A percentile compares a stretch with the other conserved stretches of the same genome.
Evolutionary conservation across 2,113 vertebrate species (phyloP).

Genomic region (Scomber scombrus): DNA sequence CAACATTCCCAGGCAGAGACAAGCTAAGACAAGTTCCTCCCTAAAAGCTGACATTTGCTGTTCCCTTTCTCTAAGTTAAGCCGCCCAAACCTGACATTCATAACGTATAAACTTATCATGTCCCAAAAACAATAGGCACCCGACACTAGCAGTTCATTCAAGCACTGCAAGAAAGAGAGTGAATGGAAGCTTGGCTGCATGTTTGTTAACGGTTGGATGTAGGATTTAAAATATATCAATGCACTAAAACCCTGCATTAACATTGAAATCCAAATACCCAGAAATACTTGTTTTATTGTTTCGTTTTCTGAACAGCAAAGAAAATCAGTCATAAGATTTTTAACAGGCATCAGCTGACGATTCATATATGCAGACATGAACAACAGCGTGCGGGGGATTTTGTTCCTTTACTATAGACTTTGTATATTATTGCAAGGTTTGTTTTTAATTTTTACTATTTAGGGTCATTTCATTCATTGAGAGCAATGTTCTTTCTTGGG

Average conservation of each 20-base stretch:
- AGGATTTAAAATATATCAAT: no score
- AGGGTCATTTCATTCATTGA: not conserved
- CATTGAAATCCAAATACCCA: not conserved
- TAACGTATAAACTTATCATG: constrained; percentile 12
- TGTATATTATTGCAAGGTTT: not conserved
- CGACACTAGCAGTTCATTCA: constrained; percentile 50
- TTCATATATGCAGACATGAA: not conserved
- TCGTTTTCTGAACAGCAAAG: not conserved
- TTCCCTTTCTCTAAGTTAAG: constrained; percentile 3
- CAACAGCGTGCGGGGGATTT: not conserved
- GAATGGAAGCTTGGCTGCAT: not conserved
- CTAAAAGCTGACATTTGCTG: constrained; percentile 23
- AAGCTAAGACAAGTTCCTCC: constrained; percentile 44
- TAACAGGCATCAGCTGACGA: not conserved
- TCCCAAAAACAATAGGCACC: constrained; percentile 29
- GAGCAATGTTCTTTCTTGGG: not conserved
- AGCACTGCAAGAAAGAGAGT: not conserved
- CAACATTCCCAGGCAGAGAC: constrained; percentile 40
- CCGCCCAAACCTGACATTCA: constrained; percentile 46
- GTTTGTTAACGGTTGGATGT: not conserved
- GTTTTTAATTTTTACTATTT: not conserved
- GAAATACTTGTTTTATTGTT: not conserved
- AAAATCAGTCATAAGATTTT: not conserved
- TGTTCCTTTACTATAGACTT: not conserved
- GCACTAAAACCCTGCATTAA: not conserved